These are phyloP conservation scores for Vulpes lagopus DNA, from an alignment of 2,113 vertebrate species.

Conservation along the genomic window DNA sequence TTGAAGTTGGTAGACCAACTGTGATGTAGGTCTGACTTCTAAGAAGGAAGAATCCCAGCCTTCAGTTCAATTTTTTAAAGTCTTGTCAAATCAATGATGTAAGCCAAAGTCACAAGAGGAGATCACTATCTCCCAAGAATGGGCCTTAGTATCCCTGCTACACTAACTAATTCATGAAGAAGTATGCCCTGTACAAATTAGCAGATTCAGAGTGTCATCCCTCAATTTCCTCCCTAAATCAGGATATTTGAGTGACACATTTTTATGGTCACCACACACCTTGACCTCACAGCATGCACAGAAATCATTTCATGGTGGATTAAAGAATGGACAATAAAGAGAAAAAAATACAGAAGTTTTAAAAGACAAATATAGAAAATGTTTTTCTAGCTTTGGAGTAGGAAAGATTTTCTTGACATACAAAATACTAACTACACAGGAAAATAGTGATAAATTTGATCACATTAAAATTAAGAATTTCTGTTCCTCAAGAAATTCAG, in stretches of 20 bases:
- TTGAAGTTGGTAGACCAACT: not conserved
- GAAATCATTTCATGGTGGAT: not conserved
- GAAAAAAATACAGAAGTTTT: not conserved
- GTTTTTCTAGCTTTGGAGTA: not conserved
- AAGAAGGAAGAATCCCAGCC: not conserved
- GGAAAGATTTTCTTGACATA: not conserved
- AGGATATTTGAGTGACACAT: not conserved
- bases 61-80: not conserved
- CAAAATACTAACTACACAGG: not conserved
- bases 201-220: not conserved
- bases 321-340: not conserved
- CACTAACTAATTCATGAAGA: not conserved
- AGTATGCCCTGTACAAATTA: not conserved
- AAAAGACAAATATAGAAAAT: slow-evolving; percentile 20
- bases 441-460: not conserved
- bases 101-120: not conserved
- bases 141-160: not conserved
- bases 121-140: not conserved
- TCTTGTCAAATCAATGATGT: not conserved
- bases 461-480: not conserved
- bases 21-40: not conserved
- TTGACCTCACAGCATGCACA: not conserved
- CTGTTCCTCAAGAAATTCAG: not conserved
- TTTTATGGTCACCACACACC: not conserved
- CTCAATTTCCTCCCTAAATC: not conserved